phyloP scores from a whole-genome alignment of 2,888 invertebrate genomes.

The Galeopsomyia nigrocyanea region DNA sequence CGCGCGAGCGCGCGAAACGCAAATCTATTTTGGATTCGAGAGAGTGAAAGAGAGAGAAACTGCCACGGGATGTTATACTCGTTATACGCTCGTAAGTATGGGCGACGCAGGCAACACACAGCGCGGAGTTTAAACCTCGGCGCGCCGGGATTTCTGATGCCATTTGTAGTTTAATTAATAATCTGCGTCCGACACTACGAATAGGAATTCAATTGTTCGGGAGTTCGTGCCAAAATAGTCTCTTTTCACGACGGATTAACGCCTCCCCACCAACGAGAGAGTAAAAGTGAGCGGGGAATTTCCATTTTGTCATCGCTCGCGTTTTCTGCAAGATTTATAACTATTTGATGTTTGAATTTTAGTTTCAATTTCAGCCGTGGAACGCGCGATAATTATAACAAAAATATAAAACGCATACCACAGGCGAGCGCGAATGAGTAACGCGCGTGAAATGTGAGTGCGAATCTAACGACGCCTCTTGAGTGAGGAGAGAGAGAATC shows the following conservation, averaged over 20 bases:
- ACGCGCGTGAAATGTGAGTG: constrained; percentile 10
- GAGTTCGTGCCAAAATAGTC: too few species aligned
- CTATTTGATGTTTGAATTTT: too few species aligned
- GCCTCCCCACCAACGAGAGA: too few species aligned
- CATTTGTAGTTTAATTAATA: constrained; percentile 41
- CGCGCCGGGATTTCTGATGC: constrained; percentile 18
- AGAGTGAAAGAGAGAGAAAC: neutral
- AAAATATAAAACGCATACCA: constrained; percentile 1
- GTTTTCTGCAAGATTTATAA: too few species aligned
- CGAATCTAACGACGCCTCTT: constrained; percentile 31
- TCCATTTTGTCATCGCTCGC: too few species aligned
- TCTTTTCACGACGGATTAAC: too few species aligned
- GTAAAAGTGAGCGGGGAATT: too few species aligned
- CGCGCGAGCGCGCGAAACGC: constrained; percentile 2
- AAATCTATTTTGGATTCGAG: constrained; percentile 47
- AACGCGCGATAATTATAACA: too few species aligned
- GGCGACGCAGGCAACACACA: constrained; percentile 10
- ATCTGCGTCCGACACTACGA: constrained; percentile 13
- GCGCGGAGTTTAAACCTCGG: constrained; percentile 16
- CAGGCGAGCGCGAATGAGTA: neutral
- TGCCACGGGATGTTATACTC: constrained; percentile 23
- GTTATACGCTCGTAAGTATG: constrained; percentile 25
- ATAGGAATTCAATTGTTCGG: constrained; percentile 20
- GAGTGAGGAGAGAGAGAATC: neutral
- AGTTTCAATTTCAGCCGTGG: too few species aligned